Evolutionary conservation across 2,797 vertebrate species (phyloP), one percentile per base, ranked within the genome.

Genomic region (Acanthurus leucopareius): DNA sequence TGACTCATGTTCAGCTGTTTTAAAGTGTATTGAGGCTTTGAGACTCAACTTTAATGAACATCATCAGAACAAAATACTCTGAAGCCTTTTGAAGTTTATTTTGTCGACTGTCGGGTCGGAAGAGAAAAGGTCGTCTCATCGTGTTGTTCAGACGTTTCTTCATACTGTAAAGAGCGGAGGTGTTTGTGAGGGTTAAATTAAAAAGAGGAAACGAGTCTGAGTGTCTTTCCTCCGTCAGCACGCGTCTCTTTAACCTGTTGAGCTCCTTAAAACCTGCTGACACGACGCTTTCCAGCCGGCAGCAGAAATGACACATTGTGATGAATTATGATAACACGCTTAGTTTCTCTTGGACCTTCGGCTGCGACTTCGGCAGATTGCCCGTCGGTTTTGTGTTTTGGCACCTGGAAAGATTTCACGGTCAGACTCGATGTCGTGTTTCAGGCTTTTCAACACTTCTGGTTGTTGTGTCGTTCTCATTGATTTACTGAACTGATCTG

Each of bases 211-310:
- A 2, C 28, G 28, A 68, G 20, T 40, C 20, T 5, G 61, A 47
- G 68, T 84, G 84, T 73, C 28, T 82, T 42, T 69, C 9, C 14
- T 86, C 75, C 75, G 28, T 88, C 89, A 77, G 71, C 83, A 0
- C 72, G 17, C 38, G 7, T 45, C 61, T 65, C 4, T 77, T 47
- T 17, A 65, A 70, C 56, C 40, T 64, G 78, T 10, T 61, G 70
- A 80, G 72, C 73, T 68, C 63, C 73, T 81, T 83, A 70, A 87
- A 81, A 72, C 65, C 76, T 62, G 69, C 69, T 78, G 75, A 86
- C 67, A 69, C 0, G 74, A 85, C 15, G 56, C n/a, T 14, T 32
- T 1, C 62, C 79, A 80, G 89, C 40, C 47, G 9, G 42, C 60
- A 9, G 4, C 66, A 28, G 4, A 28, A 35, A 1, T 44, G 49